Base-by-base conservation (phyloP, 1,140 invertebrate species). In the Drosophila albomicans region DNA sequence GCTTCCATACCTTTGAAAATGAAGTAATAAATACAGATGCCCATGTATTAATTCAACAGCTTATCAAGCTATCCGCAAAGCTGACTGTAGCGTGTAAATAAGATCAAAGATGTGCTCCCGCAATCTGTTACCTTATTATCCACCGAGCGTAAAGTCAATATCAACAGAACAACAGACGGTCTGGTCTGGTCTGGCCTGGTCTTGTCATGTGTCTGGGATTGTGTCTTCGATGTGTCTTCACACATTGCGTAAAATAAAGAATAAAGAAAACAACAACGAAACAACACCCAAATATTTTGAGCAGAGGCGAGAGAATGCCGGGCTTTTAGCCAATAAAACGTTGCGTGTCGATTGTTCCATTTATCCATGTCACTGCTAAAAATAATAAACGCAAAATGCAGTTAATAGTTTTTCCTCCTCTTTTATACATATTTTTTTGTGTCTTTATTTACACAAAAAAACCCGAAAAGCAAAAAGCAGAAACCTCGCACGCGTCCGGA, bases 361-460 rank as follows among this genome's bases (percentile, higher is more conserved):
- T 54, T 76, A 67, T 41, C 45, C 72, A 35, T 86, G 82, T 87
- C 82, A 88, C 79, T 77, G 76, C 79, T 79, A 79, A 82, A 79
- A 71, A 82, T 75, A 76, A 87, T 74, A 77, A 71, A 72, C 75
- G 16, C 61, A 78, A 63, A 69, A 64, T 81, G 79, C 80, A 88
- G 79, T 78, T 79, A 88, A 87, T 82, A 82, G 76, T 49, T 63
- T 71, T 57, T 59, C 67, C 49, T 72, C 67, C 49, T 72, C 67
- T 56, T 45, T 82, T 66, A 54, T 67, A 25, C 20, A 25, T 25
- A 25, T 45, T 64, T 68, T 46, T 62, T 48, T 25, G 72, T 38
- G 54, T 20, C 30, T 45, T 38, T 85, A 82, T 87, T 86, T 87
- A 87, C 69, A 72, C 35, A 30, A 46, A 57, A 32, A 32, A 32